Conservation (phyloP, 2,797 vertebrate genomes). For the Pachyuromys duprasi region DNA sequence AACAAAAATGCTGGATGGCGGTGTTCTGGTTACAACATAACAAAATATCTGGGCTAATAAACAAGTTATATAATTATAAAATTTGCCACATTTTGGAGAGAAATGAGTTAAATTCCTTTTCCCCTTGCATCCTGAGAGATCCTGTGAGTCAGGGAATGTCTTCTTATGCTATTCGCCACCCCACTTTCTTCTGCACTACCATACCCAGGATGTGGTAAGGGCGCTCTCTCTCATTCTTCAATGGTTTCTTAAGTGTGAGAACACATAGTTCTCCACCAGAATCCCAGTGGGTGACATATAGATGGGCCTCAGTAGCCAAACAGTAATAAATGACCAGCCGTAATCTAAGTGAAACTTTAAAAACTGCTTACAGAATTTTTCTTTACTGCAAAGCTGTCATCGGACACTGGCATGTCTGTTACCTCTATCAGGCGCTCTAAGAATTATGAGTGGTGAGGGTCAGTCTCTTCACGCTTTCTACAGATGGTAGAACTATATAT, state of each 20-base stretch:
- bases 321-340: background rate
- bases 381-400: slow-evolving; percentile 12
- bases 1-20: background rate
- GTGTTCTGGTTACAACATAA: background rate
- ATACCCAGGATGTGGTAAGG: background rate
- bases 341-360: slow-evolving; percentile 16
- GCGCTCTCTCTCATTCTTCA: background rate
- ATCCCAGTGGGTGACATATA: background rate
- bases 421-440: background rate
- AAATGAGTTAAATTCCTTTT: background rate
- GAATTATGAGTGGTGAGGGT: background rate
- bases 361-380: background rate
- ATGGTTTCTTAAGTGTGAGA: background rate
- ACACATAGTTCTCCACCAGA: background rate
- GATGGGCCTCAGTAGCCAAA: background rate
- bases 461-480: background rate
- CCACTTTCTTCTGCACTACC: background rate
- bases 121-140: background rate
- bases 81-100: slow-evolving; percentile 8
- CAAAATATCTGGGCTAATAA: slow-evolving; percentile 24
- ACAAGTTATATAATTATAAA: background rate
- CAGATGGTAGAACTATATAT: background rate
- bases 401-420: background rate
- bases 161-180: background rate
- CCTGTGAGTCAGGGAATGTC: background rate